phyloP scores from a whole-genome alignment of 2,888 invertebrate genomes.

The Agrotis segetum region DNA sequence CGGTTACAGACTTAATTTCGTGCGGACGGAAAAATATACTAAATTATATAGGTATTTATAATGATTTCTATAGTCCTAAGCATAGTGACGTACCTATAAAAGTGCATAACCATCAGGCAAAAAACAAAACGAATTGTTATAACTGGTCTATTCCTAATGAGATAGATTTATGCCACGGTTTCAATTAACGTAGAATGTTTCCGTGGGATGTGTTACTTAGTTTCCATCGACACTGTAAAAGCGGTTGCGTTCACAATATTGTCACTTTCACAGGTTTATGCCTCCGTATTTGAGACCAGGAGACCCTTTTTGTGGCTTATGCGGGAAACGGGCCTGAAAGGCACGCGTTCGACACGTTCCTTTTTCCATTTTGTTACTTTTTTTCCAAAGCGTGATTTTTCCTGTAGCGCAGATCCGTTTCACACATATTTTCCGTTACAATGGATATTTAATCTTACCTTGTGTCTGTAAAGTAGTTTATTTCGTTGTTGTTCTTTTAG shows the following conservation, averaged over 20 bases:
- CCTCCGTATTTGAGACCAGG: conserved; percentile 1
- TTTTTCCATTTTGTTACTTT: conserved; percentile 25
- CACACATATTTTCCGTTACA: conserved; percentile 3
- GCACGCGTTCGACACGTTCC: conserved; percentile 8
- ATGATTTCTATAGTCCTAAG: too few relatives aligned
- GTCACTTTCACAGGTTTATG: conserved; percentile 18
- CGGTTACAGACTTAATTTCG: too few relatives aligned
- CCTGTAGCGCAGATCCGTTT: conserved; percentile 5
- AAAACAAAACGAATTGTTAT: too few relatives aligned
- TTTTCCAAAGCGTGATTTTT: conserved; percentile 24
- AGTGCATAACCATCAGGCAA: too few relatives aligned
- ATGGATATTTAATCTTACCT: background rate
- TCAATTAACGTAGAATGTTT: background rate
- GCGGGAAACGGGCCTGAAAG: conserved; percentile 11
- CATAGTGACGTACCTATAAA: too few relatives aligned
- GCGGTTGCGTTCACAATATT: background rate
- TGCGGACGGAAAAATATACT: too few relatives aligned
- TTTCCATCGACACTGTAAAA: background rate
- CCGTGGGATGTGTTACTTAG: background rate
- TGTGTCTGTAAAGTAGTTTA: background rate
- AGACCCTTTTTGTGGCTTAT: conserved; percentile 20
- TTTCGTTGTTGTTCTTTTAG: too few relatives aligned
- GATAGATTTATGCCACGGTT: too few relatives aligned
- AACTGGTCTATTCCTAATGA: too few relatives aligned
- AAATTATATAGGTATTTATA: too few relatives aligned